Conservation (phyloP, 2,797 vertebrate genomes). For the Brachyrhaphis roseni region DNA sequence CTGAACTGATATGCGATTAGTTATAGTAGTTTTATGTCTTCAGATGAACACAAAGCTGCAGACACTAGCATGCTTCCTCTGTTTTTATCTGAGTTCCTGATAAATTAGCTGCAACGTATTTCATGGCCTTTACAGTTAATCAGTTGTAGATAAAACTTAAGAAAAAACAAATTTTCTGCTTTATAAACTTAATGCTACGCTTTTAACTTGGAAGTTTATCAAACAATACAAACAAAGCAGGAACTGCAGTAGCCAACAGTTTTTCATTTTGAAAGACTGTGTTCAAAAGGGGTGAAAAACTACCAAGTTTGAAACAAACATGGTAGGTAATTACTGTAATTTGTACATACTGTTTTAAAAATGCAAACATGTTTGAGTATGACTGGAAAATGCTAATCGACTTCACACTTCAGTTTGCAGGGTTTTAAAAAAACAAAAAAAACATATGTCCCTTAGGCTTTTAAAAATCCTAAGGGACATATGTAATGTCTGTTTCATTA, state of each 20-base stretch:
- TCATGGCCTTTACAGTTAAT: not conserved
- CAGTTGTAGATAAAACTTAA: not conserved
- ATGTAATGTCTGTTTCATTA: not conserved
- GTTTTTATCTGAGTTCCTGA: not conserved
- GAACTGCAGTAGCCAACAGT: not conserved
- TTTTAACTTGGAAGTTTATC: not conserved
- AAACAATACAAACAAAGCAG: not conserved
- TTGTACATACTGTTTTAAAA: not conserved
- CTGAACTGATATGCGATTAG: not conserved
- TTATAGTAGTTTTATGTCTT: too few species aligned
- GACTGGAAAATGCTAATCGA: not conserved
- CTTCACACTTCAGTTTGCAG: not conserved
- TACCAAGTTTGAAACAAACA: too few species aligned
- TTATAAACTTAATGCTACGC: not conserved
- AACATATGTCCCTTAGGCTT: too few species aligned
- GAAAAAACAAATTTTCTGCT: not conserved
- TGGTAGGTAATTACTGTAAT: too few species aligned
- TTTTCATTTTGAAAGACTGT: not conserved
- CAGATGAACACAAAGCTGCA: too few species aligned
- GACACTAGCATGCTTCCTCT: not conserved
- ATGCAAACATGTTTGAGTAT: not conserved
- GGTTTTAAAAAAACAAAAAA: too few species aligned
- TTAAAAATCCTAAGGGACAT: not conserved
- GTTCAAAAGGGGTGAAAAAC: not conserved
- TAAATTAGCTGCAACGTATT: not conserved